Percentiles rank a stretch among this genome's conserved stretches.
Evolutionary conservation across 1,140 invertebrate species (phyloP).

Genomic region (Magallana ariakensis): DNA sequence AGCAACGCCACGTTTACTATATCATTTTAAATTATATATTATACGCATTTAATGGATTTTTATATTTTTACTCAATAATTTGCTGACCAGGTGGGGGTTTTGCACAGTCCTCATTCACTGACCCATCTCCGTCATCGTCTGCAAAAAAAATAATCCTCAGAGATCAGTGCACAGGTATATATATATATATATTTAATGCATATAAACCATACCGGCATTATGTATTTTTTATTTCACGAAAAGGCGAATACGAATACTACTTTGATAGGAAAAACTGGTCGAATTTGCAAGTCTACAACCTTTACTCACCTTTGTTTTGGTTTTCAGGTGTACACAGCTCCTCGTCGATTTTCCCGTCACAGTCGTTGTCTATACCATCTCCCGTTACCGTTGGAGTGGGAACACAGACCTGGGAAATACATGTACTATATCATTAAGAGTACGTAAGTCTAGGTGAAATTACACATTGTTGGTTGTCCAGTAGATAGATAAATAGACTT

Average conservation of each 20-base stretch:
- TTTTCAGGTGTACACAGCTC: conserved; percentile 45
- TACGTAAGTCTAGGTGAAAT: background rate
- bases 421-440: too few species aligned
- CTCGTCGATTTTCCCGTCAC: conserved; percentile 53
- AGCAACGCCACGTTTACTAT: too few species aligned
- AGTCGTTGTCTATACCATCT: conserved; percentile 55
- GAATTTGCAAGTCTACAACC: background rate
- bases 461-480: background rate
- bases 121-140: conserved; percentile 62
- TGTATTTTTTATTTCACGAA: background rate
- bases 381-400: conserved; percentile 30
- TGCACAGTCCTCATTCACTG: conserved; percentile 66
- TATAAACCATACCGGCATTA: too few species aligned
- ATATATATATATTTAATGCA: background rate
- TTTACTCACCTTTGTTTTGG: conserved; percentile 15
- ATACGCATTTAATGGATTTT: too few species aligned
- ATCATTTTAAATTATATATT: too few species aligned
- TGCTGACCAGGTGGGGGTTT: conserved; percentile 58
- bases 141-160: background rate
- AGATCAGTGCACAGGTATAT: background rate
- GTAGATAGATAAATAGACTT: too few species aligned
- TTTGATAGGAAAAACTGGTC: background rate
- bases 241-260: background rate
- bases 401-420: conserved; percentile 44
- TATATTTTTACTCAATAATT: background rate